Percentiles rank a stretch among this genome's conserved stretches.
phyloP scores from a whole-genome alignment of 2,797 vertebrate species.

The Peromyscus eremicus region DNA sequence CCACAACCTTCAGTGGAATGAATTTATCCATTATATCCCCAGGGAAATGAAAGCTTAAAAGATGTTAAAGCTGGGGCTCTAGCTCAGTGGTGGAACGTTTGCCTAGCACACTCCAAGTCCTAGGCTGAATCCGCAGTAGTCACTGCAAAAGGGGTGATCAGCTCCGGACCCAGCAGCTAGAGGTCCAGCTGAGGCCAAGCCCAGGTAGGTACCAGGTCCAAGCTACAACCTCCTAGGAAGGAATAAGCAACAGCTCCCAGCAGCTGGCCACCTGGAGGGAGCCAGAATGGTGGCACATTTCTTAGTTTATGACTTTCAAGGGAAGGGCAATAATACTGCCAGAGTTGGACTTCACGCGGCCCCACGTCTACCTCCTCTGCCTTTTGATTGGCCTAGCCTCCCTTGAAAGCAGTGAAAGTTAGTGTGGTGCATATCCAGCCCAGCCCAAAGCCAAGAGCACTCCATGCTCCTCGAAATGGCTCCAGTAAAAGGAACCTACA shows the following conservation, averaged over 20 bases:
- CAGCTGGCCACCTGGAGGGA: neutral
- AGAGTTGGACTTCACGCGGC: neutral
- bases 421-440: neutral
- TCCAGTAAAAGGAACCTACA: neutral
- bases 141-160: neutral
- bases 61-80: neutral
- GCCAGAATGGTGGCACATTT: neutral
- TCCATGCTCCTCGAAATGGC: neutral
- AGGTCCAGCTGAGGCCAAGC: slow-evolving; percentile 28
- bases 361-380: slow-evolving; percentile 4
- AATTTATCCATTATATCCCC: neutral
- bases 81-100: neutral
- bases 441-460: neutral
- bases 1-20: neutral
- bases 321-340: slow-evolving; percentile 23
- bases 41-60: slow-evolving; percentile 35
- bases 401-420: slow-evolving; percentile 7
- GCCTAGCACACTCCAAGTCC: neutral
- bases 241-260: too few relatives aligned
- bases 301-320: slow-evolving; percentile 51
- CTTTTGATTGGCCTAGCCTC: slow-evolving; percentile 52
- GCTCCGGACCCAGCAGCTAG: neutral
- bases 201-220: neutral
- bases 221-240: neutral
- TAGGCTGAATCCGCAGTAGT: neutral